These are phyloP conservation scores for Lytechinus variegatus DNA, from an alignment of 35 echinoderm and acorn worm species.

Conservation along the genomic window DNA sequence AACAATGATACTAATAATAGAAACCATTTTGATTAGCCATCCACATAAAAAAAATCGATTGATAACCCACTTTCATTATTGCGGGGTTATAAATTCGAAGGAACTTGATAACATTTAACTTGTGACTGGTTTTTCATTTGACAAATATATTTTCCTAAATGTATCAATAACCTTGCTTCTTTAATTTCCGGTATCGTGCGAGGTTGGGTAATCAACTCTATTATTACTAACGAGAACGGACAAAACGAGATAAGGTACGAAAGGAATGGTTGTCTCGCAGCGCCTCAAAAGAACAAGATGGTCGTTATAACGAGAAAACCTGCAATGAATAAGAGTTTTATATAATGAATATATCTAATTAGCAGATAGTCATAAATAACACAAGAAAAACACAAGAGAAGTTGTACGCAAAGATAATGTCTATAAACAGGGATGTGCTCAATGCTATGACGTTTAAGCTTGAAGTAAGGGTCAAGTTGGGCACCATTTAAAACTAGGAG, in stretches of 20 bases:
- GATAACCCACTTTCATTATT: neutral
- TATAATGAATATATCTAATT: neutral
- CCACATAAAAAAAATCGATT: neutral
- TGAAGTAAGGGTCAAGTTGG: neutral
- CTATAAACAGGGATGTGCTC: neutral
- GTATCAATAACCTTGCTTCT: neutral
- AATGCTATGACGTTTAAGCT: neutral
- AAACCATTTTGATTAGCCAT: neutral
- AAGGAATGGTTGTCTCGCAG: neutral
- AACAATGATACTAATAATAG: too few species aligned
- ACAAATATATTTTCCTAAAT: neutral
- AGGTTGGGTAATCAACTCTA: neutral
- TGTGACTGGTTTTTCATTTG: neutral
- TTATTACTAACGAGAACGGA: neutral
- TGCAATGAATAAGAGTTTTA: neutral
- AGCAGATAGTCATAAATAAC: neutral
- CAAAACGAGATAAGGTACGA: neutral
- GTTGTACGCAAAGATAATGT: neutral
- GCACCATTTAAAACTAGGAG: neutral
- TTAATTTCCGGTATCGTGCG: conserved; percentile 2
- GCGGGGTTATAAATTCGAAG: neutral
- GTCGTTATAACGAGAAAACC: neutral
- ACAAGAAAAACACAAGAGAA: neutral
- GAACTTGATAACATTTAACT: neutral
- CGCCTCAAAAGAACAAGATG: neutral